Conservation (phyloP, 2,888 invertebrate genomes). For the Anagyrus pseudococci region DNA sequence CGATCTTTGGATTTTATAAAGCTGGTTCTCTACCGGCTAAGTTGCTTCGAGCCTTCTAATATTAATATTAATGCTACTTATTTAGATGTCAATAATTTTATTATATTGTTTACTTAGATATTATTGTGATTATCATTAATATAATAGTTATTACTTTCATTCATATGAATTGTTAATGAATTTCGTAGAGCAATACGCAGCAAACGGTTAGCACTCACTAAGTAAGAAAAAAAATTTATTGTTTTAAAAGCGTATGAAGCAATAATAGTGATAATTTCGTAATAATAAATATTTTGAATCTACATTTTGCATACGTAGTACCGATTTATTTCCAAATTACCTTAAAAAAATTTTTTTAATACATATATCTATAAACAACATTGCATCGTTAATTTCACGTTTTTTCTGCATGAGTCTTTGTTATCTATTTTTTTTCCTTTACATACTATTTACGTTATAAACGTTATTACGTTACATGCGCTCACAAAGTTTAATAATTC, state of each 20-base stretch:
- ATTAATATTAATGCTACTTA: too few species aligned
- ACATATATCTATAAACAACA: too few species aligned
- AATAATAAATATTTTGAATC: constrained; percentile 60
- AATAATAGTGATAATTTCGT: constrained; percentile 60
- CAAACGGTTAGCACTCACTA: constrained; percentile 39
- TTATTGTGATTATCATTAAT: constrained; percentile 15
- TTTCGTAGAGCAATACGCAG: constrained; percentile 33
- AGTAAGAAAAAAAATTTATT: constrained; percentile 51
- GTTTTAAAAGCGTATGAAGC: constrained; percentile 59
- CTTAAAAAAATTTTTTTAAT: constrained; percentile 18
- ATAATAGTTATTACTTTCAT: constrained; percentile 16
- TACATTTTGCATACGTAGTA: constrained; percentile 48
- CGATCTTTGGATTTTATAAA: too few species aligned
- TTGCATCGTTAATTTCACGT: constrained; percentile 11
- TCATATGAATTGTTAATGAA: constrained; percentile 9
- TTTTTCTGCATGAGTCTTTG: constrained; percentile 27
- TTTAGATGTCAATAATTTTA: constrained; percentile 11
- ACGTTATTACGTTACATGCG: too few species aligned
- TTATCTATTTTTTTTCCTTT: constrained; percentile 11
- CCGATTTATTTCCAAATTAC: constrained; percentile 48
- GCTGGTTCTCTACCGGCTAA: too few species aligned
- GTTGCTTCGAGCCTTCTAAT: too few species aligned
- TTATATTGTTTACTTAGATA: constrained; percentile 15
- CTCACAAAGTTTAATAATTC: too few species aligned
- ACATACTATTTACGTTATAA: too few species aligned